These are phyloP conservation scores for Pogonophryne albipinna DNA, from an alignment of 2,797 vertebrate species.

Conservation along the genomic window DNA sequence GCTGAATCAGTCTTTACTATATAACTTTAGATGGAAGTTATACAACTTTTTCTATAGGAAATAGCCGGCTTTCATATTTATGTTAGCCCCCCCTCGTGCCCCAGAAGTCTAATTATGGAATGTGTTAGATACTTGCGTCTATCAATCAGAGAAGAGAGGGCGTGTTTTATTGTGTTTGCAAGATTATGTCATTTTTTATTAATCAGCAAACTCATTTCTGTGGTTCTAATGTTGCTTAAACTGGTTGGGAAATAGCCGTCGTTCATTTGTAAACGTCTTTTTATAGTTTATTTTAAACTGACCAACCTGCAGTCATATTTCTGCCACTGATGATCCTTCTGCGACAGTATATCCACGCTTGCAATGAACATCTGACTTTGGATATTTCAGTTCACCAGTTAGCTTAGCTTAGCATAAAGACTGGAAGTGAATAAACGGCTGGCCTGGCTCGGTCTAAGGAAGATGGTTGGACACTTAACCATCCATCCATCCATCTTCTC, in stretches of 20 bases:
- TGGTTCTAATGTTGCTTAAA: conserved; percentile 41
- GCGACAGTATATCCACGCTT: conserved; percentile 4
- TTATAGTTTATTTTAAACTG: conserved; percentile 34
- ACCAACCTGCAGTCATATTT: conserved; percentile 40
- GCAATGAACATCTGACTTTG: conserved; percentile 19
- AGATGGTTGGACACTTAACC: neutral
- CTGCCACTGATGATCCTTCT: conserved; percentile 30
- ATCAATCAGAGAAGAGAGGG: conserved; percentile 71
- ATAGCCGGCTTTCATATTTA: conserved; percentile 31
- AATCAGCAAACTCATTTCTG: conserved; percentile 40
- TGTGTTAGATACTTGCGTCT: conserved; percentile 63
- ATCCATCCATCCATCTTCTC: too few species aligned
- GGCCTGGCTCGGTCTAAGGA: too few species aligned
- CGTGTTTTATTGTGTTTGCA: conserved; percentile 53
- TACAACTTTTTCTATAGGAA: conserved; percentile 42
- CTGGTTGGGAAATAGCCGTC: conserved; percentile 44
- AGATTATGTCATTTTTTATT: conserved; percentile 41
- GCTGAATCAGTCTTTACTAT: conserved; percentile 48
- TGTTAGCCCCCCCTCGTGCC: conserved; percentile 46
- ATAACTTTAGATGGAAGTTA: conserved; percentile 42
- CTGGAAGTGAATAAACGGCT: neutral
- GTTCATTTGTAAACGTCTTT: conserved; percentile 25
- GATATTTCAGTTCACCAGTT: neutral
- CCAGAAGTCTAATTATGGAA: conserved; percentile 48
- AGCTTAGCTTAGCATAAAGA: neutral